Conservation (phyloP, 2,113 vertebrate genomes). For the Addax nasomaculatus region DNA sequence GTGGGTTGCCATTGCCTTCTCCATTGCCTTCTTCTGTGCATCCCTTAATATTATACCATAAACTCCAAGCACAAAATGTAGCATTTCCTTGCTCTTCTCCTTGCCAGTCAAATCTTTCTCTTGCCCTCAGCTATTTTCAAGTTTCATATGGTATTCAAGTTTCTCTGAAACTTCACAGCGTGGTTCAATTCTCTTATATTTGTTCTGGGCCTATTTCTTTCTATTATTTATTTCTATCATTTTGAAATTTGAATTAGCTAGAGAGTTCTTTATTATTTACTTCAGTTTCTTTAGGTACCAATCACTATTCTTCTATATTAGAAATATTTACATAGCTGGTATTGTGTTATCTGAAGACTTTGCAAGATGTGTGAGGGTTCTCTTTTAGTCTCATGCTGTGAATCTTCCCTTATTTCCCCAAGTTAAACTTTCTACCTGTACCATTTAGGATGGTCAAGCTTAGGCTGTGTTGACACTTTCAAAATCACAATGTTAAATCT, state of each 20-base stretch:
- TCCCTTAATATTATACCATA: neutral
- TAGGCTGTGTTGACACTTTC: neutral
- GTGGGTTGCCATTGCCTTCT: no score
- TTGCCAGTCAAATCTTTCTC: neutral
- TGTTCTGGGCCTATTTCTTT: neutral
- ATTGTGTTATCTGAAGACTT: neutral
- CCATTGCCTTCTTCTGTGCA: neutral
- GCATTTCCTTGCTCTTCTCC: neutral
- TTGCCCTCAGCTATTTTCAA: neutral
- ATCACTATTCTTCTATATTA: neutral
- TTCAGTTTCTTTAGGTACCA: neutral
- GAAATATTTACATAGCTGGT: neutral
- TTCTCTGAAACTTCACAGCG: neutral
- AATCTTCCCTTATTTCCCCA: neutral
- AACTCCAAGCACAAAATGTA: neutral
- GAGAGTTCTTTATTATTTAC: neutral
- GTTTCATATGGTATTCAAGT: neutral
- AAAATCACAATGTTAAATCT: neutral
- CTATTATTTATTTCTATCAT: neutral
- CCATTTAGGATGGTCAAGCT: neutral
- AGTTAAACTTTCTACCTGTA: neutral
- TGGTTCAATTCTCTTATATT: neutral
- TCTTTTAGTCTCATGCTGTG: neutral
- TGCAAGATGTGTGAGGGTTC: neutral
- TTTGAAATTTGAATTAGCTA: neutral